A percentile compares a stretch with the other conserved stretches of the same genome.
These are phyloP conservation scores for Trematocara marginatum DNA, from an alignment of 2,113 vertebrate genomes.

Conservation along the genomic window DNA sequence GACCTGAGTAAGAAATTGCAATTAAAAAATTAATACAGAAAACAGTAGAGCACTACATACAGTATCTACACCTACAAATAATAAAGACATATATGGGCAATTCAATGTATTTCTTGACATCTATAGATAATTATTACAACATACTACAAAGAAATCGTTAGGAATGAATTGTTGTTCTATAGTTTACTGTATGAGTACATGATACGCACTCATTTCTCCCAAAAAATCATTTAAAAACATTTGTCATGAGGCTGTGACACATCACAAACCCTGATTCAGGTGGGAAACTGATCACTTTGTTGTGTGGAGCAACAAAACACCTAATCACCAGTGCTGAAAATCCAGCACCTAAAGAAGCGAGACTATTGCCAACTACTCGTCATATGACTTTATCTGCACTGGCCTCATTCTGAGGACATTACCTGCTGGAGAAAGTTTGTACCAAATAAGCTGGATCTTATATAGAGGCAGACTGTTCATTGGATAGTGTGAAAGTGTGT, in stretches of 20 bases:
- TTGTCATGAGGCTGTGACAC: neutral
- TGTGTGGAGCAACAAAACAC: neutral
- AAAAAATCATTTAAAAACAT: neutral
- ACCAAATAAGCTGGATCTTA: neutral
- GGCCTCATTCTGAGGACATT: neutral
- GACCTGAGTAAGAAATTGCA: constrained; percentile 63
- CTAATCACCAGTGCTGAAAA: neutral
- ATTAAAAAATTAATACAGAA: rapidly evolving
- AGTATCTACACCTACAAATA: neutral
- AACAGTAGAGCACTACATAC: neutral
- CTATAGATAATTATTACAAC: neutral
- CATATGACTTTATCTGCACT: neutral
- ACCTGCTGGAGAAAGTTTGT: neutral
- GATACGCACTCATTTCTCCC: neutral
- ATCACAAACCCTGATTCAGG: neutral
- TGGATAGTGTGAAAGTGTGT: neutral
- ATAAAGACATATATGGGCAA: neutral
- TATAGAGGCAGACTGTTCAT: neutral
- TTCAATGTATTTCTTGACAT: neutral
- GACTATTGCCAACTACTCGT: neutral
- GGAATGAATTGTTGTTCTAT: neutral
- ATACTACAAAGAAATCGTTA: neutral
- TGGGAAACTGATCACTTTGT: neutral
- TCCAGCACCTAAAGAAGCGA: neutral
- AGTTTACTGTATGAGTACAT: neutral